Base-by-base conservation (phyloP, 92 coral and sea anemone genomes). In the Zoanthus sansibaricus region DNA sequence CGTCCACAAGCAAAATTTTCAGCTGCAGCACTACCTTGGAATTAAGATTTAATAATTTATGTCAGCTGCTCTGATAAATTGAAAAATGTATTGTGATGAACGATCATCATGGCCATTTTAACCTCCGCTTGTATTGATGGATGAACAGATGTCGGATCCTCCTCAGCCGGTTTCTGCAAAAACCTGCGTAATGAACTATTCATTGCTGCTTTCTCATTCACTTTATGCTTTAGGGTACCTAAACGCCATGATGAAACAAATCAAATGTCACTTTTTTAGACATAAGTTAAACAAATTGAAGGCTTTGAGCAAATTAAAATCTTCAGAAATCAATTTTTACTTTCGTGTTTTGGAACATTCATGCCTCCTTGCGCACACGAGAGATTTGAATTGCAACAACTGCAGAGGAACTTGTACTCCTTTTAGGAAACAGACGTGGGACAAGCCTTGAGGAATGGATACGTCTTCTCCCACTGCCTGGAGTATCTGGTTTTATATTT, bases 11-110 rank as follows among this genome's bases (percentile, higher is more conserved):
- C 18, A 76, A 90, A 90, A 37, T 56, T n/a, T 71, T 90, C 84
- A 21, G 93, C 93, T 15, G 85, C 93, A 54, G 90, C 88, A 87
- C 86, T 59, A 51, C 88, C 93, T 20, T 87, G 86, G 78, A 87
- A 87, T 59, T 73, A 88, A 0, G 78, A 18, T 31, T 76, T 78
- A 45, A 86, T 75, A 75, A 90, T 46, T 83, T 31, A 77, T 21
- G 83, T 70, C 54, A 86, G 78, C 62, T 90, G 90, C 33, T 90
- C 88, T 6, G 92, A 89, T 32, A 89, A 42, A 73, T 88, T 89
- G 69, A 89, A 89, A 45, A 89, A 89, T 14, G 80, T 76, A 51
- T 84, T 89, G 56, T 89, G 92, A 68, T 89, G 88, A 8, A 76
- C 85, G 33, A 88, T 84, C 83, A 83, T 71, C 82, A 83, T 68